A percentile compares a stretch with the other conserved stretches of the same genome.
These are phyloP conservation scores for Agapostemon virescens DNA, from an alignment of 2,888 invertebrate genomes.

Conservation along the genomic window DNA sequence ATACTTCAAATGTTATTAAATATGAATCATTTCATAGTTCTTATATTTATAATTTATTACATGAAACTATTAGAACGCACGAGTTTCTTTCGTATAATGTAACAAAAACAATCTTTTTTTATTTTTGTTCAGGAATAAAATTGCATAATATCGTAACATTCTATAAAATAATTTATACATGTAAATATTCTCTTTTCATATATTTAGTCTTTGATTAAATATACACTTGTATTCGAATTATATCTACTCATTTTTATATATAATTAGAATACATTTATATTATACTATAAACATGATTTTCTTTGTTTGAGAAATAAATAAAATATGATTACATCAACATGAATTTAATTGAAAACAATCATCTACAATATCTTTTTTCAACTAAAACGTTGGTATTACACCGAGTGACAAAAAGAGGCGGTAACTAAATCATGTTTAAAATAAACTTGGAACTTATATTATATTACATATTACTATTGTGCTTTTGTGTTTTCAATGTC, in stretches of 20 bases:
- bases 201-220: slow-evolving; percentile 19
- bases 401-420: background rate
- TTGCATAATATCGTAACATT: slow-evolving; percentile 1
- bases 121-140: slow-evolving; percentile 7
- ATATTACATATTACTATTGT: background rate
- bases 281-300: slow-evolving; percentile 21
- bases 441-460: slow-evolving; percentile 13
- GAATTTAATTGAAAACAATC: slow-evolving; percentile 10
- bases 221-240: slow-evolving; percentile 15
- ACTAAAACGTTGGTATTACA: slow-evolving; percentile 19
- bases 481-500: background rate
- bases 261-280: slow-evolving; percentile 8
- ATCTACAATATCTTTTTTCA: background rate
- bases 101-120: background rate
- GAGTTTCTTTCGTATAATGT: background rate
- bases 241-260: background rate
- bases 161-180: slow-evolving; percentile 14
- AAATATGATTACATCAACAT: slow-evolving; percentile 23
- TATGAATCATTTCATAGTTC: slow-evolving; percentile 12
- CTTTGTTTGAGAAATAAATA: slow-evolving; percentile 32
- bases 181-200: slow-evolving; percentile 19
- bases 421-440: slow-evolving; percentile 13
- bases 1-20: background rate
- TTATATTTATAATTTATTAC: slow-evolving; percentile 16
- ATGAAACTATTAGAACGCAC: slow-evolving; percentile 2